A percentile compares a stretch with the other conserved stretches of the same genome.
Conservation (phyloP, 2,113 vertebrate species). For the Psilopsiagon aurifrons region DNA sequence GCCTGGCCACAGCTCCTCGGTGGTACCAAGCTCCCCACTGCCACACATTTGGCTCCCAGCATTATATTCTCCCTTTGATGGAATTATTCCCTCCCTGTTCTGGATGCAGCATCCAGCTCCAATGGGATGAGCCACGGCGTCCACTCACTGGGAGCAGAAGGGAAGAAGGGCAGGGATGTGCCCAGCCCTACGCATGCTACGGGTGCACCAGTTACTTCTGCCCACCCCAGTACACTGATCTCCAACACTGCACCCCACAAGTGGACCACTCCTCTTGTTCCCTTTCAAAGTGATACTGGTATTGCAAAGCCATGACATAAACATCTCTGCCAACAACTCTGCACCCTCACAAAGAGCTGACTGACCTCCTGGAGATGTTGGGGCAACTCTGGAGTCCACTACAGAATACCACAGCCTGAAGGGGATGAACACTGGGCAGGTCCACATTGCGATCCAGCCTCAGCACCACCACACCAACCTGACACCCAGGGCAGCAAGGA, state of each 20-base stretch:
- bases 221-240: fast-evolving
- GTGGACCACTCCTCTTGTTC: not conserved
- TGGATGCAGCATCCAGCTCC: not conserved
- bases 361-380: not conserved
- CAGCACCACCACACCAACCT: not conserved
- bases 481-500: fast-evolving
- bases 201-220: not conserved
- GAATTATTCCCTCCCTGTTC: fast-evolving
- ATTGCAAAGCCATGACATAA: fast-evolving
- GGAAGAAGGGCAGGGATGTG: not conserved
- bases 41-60: not conserved
- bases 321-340: not conserved
- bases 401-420: fast-evolving
- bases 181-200: not conserved
- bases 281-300: not conserved
- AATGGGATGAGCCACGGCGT: not conserved
- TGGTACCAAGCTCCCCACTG: fast-evolving
- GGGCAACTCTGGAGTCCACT: not conserved
- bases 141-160: fast-evolving
- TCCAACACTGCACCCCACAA: fast-evolving
- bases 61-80: not conserved
- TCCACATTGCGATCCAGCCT: fast-evolving
- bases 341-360: not conserved
- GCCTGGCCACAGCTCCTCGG: not conserved
- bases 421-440: fast-evolving